These are phyloP conservation scores for Bubo blakistoni DNA, from an alignment of 2,113 vertebrate genomes.

Conservation along the genomic window DNA sequence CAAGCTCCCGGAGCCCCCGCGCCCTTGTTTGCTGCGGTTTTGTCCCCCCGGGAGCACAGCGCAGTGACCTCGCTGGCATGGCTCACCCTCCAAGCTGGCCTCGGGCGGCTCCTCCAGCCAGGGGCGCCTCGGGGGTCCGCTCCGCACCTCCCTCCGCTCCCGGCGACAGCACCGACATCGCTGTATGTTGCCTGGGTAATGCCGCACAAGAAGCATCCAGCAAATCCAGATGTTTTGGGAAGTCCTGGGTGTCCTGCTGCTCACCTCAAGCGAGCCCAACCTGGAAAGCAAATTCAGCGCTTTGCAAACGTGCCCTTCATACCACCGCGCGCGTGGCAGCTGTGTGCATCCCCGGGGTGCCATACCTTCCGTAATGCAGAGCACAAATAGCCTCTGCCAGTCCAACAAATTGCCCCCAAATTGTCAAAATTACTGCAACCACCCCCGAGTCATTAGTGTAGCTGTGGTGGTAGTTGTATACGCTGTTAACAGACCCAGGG, in stretches of 20 bases:
- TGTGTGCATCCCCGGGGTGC: accelerated
- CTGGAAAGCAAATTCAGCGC: neutral
- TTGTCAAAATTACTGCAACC: neutral
- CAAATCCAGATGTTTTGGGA: neutral
- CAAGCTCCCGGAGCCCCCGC: neutral
- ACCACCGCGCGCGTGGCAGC: accelerated
- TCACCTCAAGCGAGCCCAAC: neutral
- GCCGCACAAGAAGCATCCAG: no score
- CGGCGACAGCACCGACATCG: accelerated
- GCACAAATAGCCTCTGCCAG: neutral
- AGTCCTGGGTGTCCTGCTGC: accelerated
- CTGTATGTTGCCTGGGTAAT: accelerated
- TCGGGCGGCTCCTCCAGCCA: neutral
- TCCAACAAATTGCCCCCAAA: neutral
- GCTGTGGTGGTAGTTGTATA: neutral
- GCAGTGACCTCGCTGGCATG: accelerated
- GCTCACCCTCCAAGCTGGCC: neutral
- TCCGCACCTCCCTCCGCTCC: neutral
- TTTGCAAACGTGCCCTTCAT: accelerated
- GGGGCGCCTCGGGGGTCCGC: accelerated
- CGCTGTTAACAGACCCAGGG: neutral
- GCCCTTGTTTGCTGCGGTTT: neutral
- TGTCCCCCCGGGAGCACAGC: accelerated
- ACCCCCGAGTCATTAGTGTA: neutral
- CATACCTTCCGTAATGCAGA: accelerated